A percentile compares a stretch with the other conserved stretches of the same genome.
Conservation (phyloP, 2,113 vertebrate genomes). For the Scartelaos histophorus region DNA sequence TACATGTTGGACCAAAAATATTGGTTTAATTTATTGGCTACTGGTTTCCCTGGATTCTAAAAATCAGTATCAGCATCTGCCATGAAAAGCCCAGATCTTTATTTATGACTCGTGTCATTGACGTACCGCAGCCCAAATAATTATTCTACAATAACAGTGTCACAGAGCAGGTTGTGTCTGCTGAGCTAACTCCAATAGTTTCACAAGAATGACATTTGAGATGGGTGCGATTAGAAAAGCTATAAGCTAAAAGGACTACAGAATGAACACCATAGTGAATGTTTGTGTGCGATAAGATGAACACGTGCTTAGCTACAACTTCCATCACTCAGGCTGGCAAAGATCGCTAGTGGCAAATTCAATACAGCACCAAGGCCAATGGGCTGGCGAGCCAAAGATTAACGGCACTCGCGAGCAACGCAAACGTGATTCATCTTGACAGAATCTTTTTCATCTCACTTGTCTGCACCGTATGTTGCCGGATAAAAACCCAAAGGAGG, state of each 20-base stretch:
- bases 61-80: too few species aligned
- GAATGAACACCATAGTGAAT: not conserved
- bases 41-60: too few species aligned
- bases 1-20: too few species aligned
- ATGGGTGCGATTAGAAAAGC: constrained; percentile 16
- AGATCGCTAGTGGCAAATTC: constrained; percentile 29
- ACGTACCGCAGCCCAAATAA: too few species aligned
- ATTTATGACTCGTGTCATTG: too few species aligned
- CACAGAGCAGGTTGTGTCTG: constrained; percentile 10
- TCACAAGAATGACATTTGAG: constrained; percentile 11
- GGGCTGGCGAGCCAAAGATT: constrained; percentile 18
- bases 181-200: constrained; percentile 9
- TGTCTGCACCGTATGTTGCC: constrained; percentile 10
- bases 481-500: constrained; percentile 22
- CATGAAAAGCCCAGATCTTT: too few species aligned
- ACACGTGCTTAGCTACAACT: constrained; percentile 24
- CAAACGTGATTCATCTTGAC: constrained; percentile 31
- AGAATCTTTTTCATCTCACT: constrained; percentile 24
- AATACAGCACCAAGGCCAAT: constrained; percentile 30
- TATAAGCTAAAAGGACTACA: not conserved
- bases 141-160: not conserved
- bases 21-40: too few species aligned
- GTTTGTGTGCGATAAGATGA: constrained; percentile 32
- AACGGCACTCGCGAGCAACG: constrained; percentile 15
- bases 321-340: constrained; percentile 34